A percentile compares a stretch with the other conserved stretches of the same genome.
Evolutionary conservation across 2,797 vertebrate genomes (phyloP).

Genomic region (Hydrocynus forskahlii): DNA sequence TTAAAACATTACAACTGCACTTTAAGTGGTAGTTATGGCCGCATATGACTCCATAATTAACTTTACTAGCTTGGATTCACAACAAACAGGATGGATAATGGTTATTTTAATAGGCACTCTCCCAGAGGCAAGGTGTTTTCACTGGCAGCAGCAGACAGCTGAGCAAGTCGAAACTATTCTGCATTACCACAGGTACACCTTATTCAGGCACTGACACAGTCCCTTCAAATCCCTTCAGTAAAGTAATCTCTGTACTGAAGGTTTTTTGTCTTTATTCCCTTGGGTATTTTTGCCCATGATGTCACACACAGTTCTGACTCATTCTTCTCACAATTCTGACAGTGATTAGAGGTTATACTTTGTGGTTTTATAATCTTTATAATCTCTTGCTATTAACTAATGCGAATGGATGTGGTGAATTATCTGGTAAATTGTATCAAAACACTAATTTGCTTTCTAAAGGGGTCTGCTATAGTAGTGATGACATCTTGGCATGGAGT

Average conservation of each 20-base stretch:
- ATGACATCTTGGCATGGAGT: not conserved
- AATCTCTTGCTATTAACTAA: not conserved
- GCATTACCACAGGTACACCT: not conserved
- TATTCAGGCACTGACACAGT: not conserved
- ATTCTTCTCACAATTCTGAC: no score
- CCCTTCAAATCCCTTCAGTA: not conserved
- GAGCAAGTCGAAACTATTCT: not conserved
- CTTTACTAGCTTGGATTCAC: constrained; percentile 9
- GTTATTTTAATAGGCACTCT: constrained; percentile 9
- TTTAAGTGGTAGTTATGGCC: constrained; percentile 16
- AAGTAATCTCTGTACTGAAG: no score
- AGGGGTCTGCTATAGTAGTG: not conserved
- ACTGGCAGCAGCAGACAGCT: not conserved
- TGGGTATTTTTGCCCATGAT: not conserved
- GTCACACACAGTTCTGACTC: not conserved
- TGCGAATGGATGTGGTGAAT: not conserved
- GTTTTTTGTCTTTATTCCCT: no score
- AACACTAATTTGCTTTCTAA: not conserved
- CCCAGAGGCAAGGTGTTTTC: constrained; percentile 3
- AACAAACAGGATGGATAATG: not conserved
- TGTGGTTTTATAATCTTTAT: not conserved
- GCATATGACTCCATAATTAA: constrained; percentile 8
- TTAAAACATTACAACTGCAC: not conserved
- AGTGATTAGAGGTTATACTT: no score
- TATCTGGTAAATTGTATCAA: not conserved